Evolutionary conservation across 2,888 invertebrate genomes (phyloP).

Genomic region (Drosophila greeni): DNA sequence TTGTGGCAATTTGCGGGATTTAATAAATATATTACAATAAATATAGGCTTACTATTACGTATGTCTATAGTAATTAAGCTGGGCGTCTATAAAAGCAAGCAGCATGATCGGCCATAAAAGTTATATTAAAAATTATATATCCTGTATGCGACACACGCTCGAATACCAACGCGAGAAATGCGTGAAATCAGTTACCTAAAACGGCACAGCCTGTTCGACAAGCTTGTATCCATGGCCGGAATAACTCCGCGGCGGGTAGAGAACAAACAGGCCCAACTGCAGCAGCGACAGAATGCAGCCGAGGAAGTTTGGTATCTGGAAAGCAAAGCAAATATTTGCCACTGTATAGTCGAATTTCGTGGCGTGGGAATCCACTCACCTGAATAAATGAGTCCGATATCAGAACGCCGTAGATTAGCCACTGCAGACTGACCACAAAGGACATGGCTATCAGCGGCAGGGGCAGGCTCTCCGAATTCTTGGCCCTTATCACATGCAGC

Average conservation of each 20-base stretch:
- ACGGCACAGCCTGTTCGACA: constrained; percentile 73
- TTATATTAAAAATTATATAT: constrained; percentile 40
- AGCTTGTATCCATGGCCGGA: constrained; percentile 77
- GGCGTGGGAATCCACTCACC: constrained; percentile 79
- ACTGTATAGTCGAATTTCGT: neutral
- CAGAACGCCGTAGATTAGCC: constrained; percentile 91
- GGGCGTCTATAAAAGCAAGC: constrained; percentile 43
- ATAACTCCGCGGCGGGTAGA: constrained; percentile 82
- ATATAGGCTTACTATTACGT: constrained; percentile 43
- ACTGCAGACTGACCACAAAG: constrained; percentile 88
- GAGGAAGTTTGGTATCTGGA: constrained; percentile 88
- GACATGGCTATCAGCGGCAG: constrained; percentile 91
- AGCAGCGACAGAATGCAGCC: constrained; percentile 86
- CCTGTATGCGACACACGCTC: constrained; percentile 54
- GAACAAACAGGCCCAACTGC: constrained; percentile 85
- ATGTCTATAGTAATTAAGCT: constrained; percentile 54
- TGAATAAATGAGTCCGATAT: constrained; percentile 88
- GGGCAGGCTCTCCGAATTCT: constrained; percentile 91
- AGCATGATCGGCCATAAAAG: constrained; percentile 52
- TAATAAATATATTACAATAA: constrained; percentile 43
- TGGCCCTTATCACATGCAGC: constrained; percentile 88
- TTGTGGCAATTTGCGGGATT: constrained; percentile 22
- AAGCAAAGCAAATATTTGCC: constrained; percentile 27
- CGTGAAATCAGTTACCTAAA: constrained; percentile 37
- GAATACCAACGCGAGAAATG: constrained; percentile 49